phyloP scores from a whole-genome alignment of 2,888 invertebrate species.

The Tachystola acroxantha region DNA sequence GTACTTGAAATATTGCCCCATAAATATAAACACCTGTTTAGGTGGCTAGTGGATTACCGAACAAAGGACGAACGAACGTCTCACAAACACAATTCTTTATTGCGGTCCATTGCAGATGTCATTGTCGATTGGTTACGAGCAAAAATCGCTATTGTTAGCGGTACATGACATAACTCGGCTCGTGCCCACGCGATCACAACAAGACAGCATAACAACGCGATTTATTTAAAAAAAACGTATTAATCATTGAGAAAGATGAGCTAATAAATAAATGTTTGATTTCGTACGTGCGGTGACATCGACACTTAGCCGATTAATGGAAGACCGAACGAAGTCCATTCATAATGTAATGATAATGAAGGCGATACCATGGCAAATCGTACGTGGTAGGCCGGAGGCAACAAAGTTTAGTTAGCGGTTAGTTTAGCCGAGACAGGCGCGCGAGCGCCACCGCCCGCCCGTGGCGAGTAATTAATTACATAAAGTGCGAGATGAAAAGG shows the following conservation, averaged over 20 bases:
- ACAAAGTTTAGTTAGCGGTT: slow-evolving; percentile 42
- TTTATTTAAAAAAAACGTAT: slow-evolving; percentile 33
- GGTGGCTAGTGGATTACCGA: slow-evolving; percentile 37
- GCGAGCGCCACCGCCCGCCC: slow-evolving; percentile 27
- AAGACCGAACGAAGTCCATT: slow-evolving; percentile 48
- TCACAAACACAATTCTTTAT: slow-evolving; percentile 49
- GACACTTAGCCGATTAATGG: slow-evolving; percentile 32
- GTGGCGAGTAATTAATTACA: slow-evolving; percentile 66
- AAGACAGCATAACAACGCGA: slow-evolving; percentile 31
- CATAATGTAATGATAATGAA: slow-evolving; percentile 48
- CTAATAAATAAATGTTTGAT: slow-evolving; percentile 22
- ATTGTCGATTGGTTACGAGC: slow-evolving; percentile 50
- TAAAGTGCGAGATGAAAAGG: slow-evolving; percentile 67
- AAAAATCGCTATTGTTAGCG: slow-evolving; percentile 49
- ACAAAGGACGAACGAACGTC: slow-evolving; percentile 42
- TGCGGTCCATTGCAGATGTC: slow-evolving; percentile 49
- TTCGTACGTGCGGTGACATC: slow-evolving; percentile 22
- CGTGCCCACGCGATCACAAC: slow-evolving; percentile 40
- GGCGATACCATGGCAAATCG: slow-evolving; percentile 19
- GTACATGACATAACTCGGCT: slow-evolving; percentile 49
- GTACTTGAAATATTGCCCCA: slow-evolving; percentile 27
- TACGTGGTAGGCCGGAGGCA: slow-evolving; percentile 31
- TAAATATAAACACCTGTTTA: slow-evolving; percentile 49
- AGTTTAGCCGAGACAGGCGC: slow-evolving; percentile 19
- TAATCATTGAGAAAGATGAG: slow-evolving; percentile 28